These are phyloP conservation scores for Diaphora mendica DNA, from an alignment of 2,888 invertebrate species.

Conservation along the genomic window DNA sequence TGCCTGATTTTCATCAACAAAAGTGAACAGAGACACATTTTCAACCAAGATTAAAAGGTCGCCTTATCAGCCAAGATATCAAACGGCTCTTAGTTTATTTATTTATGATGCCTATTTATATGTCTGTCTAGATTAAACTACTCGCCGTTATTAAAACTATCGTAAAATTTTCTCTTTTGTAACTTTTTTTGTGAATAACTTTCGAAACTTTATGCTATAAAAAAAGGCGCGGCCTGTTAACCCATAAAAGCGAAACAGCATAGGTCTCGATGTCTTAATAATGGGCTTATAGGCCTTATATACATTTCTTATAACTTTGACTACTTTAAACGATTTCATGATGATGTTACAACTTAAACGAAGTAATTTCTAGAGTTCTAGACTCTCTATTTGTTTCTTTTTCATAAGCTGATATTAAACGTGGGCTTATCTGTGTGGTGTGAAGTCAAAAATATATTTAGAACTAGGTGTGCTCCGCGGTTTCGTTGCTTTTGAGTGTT, in stretches of 20 bases:
- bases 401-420: not conserved
- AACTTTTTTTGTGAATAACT: slow-evolving; percentile 13
- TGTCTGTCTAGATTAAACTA: not conserved
- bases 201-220: slow-evolving; percentile 11
- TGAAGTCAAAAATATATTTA: not conserved
- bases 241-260: slow-evolving; percentile 32
- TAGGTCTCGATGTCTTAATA: slow-evolving; percentile 3
- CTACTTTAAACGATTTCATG: not conserved
- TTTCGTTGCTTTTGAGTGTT: no score
- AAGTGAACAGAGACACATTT: not conserved
- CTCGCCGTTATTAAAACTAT: slow-evolving; percentile 15
- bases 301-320: not conserved
- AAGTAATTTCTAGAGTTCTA: not conserved
- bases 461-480: no score
- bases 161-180: slow-evolving; percentile 7
- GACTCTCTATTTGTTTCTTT: not conserved
- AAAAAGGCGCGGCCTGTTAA: slow-evolving; percentile 13
- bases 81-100: not conserved
- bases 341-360: not conserved
- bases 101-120: not conserved
- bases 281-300: not conserved
- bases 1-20: not conserved
- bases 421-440: not conserved
- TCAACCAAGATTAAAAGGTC: not conserved
- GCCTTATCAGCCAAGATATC: not conserved